These are phyloP conservation scores for Phymastichus coffea DNA, from an alignment of 1,140 invertebrate genomes.

Conservation along the genomic window DNA sequence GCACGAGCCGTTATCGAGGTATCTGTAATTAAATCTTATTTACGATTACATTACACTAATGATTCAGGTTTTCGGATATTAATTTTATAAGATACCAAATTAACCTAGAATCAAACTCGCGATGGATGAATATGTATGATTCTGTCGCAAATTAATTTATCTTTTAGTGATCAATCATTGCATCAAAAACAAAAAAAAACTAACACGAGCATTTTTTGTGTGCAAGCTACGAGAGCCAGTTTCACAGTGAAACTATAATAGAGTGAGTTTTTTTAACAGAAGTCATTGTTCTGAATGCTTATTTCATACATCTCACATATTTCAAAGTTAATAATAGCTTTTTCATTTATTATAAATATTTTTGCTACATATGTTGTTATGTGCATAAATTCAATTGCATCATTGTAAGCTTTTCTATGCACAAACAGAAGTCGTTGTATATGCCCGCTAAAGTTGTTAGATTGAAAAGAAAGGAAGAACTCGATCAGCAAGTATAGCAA, in stretches of 20 bases:
- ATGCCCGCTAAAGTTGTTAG: background rate
- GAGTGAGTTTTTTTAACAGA: slow-evolving; percentile 49
- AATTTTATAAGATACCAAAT: too few relatives aligned
- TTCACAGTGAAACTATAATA: slow-evolving; percentile 52
- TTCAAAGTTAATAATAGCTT: too few relatives aligned
- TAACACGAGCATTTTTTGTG: slow-evolving; percentile 40
- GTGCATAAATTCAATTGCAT: too few relatives aligned
- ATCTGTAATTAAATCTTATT: too few relatives aligned
- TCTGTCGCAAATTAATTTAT: too few relatives aligned
- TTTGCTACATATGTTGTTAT: background rate
- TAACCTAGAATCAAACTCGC: too few relatives aligned
- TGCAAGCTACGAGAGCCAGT: slow-evolving; percentile 55
- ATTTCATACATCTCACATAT: background rate
- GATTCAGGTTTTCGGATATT: too few relatives aligned
- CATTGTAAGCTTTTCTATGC: background rate
- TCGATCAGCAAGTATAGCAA: slow-evolving; percentile 13
- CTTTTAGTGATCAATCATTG: too few relatives aligned
- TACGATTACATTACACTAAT: too few relatives aligned
- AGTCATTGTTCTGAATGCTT: slow-evolving; percentile 2
- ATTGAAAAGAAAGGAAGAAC: slow-evolving; percentile 23
- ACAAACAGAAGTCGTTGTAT: background rate
- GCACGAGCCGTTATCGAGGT: slow-evolving; percentile 43
- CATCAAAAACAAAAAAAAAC: background rate
- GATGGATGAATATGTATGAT: too few relatives aligned
- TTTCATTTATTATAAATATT: background rate